Percentiles rank a stretch among this genome's conserved stretches.
These are phyloP conservation scores for Sebastes trivittatus DNA, from an alignment of 2,797 vertebrate species.

Conservation along the genomic window DNA sequence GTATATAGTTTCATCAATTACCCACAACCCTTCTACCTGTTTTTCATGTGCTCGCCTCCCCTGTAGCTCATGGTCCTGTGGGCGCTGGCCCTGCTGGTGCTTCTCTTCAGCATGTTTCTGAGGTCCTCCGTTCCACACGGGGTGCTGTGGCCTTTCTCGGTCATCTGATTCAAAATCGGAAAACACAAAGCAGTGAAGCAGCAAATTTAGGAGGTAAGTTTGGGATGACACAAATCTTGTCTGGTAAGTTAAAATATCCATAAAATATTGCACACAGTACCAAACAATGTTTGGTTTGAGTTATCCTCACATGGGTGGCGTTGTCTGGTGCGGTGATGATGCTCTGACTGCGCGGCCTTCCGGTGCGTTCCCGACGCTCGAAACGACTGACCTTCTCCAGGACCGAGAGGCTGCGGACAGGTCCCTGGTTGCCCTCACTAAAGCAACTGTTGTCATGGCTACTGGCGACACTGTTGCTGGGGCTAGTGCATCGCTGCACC, in stretches of 20 bases:
- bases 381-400: constrained; percentile 92
- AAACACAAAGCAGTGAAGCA: background rate
- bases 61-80: constrained; percentile 73
- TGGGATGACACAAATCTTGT: background rate
- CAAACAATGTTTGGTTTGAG: background rate
- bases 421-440: constrained; percentile 54
- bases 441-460: constrained; percentile 54
- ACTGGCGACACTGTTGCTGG: constrained; percentile 50
- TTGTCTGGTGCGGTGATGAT: constrained; percentile 54
- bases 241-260: background rate
- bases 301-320: constrained; percentile 43
- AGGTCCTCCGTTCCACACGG: constrained; percentile 80
- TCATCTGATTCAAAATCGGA: background rate
- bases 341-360: constrained; percentile 75
- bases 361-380: constrained; percentile 86
- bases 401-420: constrained; percentile 84
- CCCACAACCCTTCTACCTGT: constrained; percentile 40
- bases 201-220: background rate
- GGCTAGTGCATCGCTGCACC: constrained; percentile 74
- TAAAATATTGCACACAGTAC: background rate
- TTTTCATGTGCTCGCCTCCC: constrained; percentile 61
- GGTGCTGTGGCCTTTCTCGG: constrained; percentile 44
- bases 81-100: constrained; percentile 58
- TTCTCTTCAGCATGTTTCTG: constrained; percentile 70
- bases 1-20: background rate